A percentile compares a stretch with the other conserved stretches of the same genome.
Conservation (phyloP, 2,113 vertebrate species). For the Pristiophorus japonicus region DNA sequence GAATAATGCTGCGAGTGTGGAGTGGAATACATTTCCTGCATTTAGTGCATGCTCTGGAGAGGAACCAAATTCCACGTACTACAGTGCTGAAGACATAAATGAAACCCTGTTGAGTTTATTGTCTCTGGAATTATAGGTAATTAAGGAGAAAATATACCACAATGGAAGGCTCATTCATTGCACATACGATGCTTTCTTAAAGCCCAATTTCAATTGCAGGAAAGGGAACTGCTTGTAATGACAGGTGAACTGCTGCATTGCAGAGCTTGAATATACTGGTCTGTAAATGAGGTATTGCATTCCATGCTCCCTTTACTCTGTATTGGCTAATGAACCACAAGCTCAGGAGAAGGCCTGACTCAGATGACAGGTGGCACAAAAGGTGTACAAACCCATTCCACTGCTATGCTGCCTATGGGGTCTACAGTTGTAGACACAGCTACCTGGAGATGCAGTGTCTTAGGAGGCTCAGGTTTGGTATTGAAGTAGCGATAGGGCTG, state of each 20-base stretch:
- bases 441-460: background rate
- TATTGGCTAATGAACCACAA: background rate
- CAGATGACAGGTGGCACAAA: background rate
- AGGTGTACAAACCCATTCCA: background rate
- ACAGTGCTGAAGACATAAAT: background rate
- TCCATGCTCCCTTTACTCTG: background rate
- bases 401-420: background rate
- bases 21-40: background rate
- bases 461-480: background rate
- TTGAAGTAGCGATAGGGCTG: background rate
- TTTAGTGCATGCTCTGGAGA: background rate
- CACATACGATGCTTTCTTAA: background rate
- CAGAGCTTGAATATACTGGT: background rate
- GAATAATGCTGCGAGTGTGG: background rate
- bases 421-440: background rate
- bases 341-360: background rate
- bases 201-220: background rate
- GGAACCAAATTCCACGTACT: background rate
- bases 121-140: background rate
- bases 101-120: background rate
- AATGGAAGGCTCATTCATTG: background rate
- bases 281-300: background rate
- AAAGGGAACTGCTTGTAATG: background rate
- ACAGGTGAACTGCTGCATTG: background rate
- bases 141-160: background rate